Evolutionary conservation across 2,888 invertebrate species (phyloP), one percentile per base, ranked within the genome.

Genomic region (Plebejus melissa): DNA sequence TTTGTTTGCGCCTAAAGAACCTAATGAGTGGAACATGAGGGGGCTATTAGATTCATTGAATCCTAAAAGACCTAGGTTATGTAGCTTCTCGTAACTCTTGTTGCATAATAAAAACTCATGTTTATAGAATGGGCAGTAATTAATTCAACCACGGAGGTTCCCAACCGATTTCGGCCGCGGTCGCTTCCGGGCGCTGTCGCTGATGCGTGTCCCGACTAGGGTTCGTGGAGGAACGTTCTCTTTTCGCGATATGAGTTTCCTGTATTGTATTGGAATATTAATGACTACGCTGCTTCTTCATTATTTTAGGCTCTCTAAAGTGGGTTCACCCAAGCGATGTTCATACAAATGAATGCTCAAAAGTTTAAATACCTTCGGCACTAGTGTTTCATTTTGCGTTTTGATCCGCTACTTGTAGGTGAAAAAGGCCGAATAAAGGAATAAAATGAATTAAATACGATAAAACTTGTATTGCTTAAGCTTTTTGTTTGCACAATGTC

Each of bases 71-170:
- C 36, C 32, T 65, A 65, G 65, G 65, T 36, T 13, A 65, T 65
- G 36, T 7, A 58, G 58, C 54, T 16, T 2, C 9, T 9, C 4
- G 54, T 54, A 28, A 60, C 4, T 28, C 22, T 58, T 22, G 32
- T 36, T 65, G 32, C 32, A 65, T 65, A 36, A 65, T 16, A 65
- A 65, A 32, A 32, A 13, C 65, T 32, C 65, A 32, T 32, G 6
- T 58, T 22, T 65, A 32, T 32, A 65, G 65, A 28, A 65, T 65
- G 32, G 65, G 36, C 65, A 65, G 32, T 65, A 65, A 65, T 65
- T 65, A 65, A 54, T 36, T 65, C 65, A 65, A 65, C 36, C 65
- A 32, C 32, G 32, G 32, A 36, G 65, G 65, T 16, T 36, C 65
- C 32, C 32, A 65, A 65, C 65, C 36, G 32, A 65, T 65, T 65